Base-by-base conservation (phyloP, 2,888 invertebrate genomes). In the Agonopterix arenella region DNA sequence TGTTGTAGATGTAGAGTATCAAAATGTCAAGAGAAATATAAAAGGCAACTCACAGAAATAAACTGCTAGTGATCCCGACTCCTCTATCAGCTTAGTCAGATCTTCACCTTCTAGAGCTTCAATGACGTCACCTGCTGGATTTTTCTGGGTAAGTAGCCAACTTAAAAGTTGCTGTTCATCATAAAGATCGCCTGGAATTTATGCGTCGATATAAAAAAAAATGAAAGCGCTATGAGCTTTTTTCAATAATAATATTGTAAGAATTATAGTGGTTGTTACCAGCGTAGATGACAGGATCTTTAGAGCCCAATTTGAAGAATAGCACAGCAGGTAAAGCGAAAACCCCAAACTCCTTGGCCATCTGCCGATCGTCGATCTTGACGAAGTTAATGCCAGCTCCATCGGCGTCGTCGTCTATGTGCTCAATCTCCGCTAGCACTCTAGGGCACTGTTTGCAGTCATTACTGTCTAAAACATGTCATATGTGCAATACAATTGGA, bases 401-500 rank as follows among this genome's bases (percentile, higher is more conserved):
- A 71, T 97, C 97, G 0, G 97, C 97, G 61, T 97, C 97, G 70
- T 97, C 97, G 68, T 97, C 97, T 62, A 97, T 97, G 76, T 97
- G 96, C 71, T 97, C 97, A 59, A 97, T 94, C 79, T 97, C 97
- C 40, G 92, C 91, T 61, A 97, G 90, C 28, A 97, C 97, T 73
- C 94, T 92, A 61, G 95, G 95, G 76, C 97, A 97, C 82, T 97
- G 97, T 84, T 97, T 97, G 90, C 97, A 97, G 86, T 97, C 97
- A 90, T 95, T 95, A 91, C 96, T 96, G 90, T 97, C 97, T 97
- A 90, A 84, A 92, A 92, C 83, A 90, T 83, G 80, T 78, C 69
- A 76, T 73, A 80, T 81, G 82, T 86, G 80, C 76, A 84, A 84
- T 80, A 80, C 70, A 76, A 73, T 75, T 74, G 71, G 68, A 76